Conservation (phyloP, 2,888 invertebrate species). For the Xestia c-nigrum region DNA sequence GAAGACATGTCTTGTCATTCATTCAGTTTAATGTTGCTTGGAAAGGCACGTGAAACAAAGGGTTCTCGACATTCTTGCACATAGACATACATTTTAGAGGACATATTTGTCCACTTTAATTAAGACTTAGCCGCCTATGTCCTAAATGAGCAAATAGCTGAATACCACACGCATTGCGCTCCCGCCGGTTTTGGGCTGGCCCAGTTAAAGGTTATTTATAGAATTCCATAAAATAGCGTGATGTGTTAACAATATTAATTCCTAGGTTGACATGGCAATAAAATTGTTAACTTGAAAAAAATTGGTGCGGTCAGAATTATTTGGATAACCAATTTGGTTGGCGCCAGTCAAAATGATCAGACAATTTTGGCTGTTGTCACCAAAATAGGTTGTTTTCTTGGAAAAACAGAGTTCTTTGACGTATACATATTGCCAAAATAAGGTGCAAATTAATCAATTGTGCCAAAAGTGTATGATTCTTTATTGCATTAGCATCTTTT, state of each 20-base stretch:
- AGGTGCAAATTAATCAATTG: slow-evolving; percentile 25
- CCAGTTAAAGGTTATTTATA: slow-evolving; percentile 60
- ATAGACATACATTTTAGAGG: slow-evolving; percentile 13
- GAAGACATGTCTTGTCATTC: not conserved
- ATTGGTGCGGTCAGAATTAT: not conserved
- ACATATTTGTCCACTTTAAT: slow-evolving; percentile 41
- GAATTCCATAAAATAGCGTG: slow-evolving; percentile 39
- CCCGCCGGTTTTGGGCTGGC: slow-evolving; percentile 62
- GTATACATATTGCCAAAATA: not conserved
- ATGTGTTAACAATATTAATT: slow-evolving; percentile 43
- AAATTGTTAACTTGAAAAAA: slow-evolving; percentile 6
- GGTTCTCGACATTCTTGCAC: slow-evolving; percentile 1
- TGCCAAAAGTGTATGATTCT: slow-evolving; percentile 14
- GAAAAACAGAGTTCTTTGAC: slow-evolving; percentile 3
- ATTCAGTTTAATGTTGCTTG: not conserved
- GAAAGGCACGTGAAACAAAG: slow-evolving; percentile 2
- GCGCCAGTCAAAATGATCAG: not conserved
- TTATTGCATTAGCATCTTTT: slow-evolving; percentile 30
- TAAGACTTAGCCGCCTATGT: slow-evolving; percentile 34
- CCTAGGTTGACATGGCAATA: slow-evolving; percentile 27
- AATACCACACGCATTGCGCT: slow-evolving; percentile 64
- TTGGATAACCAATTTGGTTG: not conserved
- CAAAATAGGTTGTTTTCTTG: not conserved
- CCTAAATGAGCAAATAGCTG: slow-evolving; percentile 45
- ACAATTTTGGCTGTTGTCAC: not conserved